Evolutionary conservation across 2,113 vertebrate genomes (phyloP).

Genomic region (Turdus rufiventris): DNA sequence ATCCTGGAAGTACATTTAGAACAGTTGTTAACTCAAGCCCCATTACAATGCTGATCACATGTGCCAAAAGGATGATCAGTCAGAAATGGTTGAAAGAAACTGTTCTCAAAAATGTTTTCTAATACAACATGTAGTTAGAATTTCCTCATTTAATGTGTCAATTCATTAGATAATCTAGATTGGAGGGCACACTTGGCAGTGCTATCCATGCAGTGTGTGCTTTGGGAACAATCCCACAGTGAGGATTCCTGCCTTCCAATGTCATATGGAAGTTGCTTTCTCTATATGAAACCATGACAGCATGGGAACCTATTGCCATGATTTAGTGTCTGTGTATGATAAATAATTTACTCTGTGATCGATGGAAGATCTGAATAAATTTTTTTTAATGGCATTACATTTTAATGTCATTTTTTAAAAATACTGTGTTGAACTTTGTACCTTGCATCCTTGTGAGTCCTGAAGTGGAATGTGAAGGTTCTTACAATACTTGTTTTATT

Average conservation of each 20-base stretch:
- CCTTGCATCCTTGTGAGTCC: neutral
- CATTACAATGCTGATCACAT: neutral
- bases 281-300: neutral
- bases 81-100: neutral
- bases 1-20: neutral
- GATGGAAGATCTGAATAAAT: neutral
- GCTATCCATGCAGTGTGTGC: accelerated
- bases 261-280: neutral
- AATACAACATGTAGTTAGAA: neutral
- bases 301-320: neutral
- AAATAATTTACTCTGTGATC: neutral
- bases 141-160: neutral
- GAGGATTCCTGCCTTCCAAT: neutral
- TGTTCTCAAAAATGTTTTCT: conserved; percentile 9
- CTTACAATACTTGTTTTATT: neutral
- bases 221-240: neutral
- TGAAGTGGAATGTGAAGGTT: neutral
- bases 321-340: neutral
- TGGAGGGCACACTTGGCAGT: neutral
- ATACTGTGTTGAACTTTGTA: neutral
- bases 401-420: neutral
- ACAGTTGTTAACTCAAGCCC: neutral
- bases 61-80: neutral
- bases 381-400: neutral
- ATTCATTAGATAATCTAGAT: neutral